Evolutionary conservation across 2,888 invertebrate genomes (phyloP), one percentile per base, ranked within the genome.

Genomic region (Unio delphinus): DNA sequence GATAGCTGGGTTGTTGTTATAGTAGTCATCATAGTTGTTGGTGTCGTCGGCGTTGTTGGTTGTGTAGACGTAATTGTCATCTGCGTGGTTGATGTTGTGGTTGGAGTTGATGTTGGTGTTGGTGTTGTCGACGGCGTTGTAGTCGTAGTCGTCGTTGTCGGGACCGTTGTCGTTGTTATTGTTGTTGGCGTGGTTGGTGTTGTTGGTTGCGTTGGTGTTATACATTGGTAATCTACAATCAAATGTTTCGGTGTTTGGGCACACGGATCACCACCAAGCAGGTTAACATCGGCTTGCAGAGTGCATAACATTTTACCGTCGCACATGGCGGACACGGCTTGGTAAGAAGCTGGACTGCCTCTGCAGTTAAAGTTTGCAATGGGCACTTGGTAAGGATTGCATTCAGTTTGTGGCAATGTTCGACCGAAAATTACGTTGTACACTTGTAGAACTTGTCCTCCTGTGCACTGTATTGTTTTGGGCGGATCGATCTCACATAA

Each of bases 261-360:
- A 62, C 81, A 81, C 6, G 81, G 81, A 64, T 81, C 75, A 17
- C 72, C 73, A 20, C 74, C 71, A 11, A 77, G 65, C 73, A 70
- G 74, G 0, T 54, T 55, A n/a, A 57, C 67, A 23, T 57, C 57
- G 6, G 73, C 70, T 26, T 64, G 34, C 30, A 77, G 58, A 23
- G 73, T 68, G 56, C 77, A 77, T 8, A 67, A 64, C n/a, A 71
- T 68, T 61, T 77, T 74, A 30, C 66, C 64, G 57, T 74, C 74
- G 57, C 77, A 77, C 34, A 68, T 73, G 17, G 23, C 28, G 45
- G 70, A 71, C 11, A 77, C 77, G 23, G 74, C 70, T 7, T 54
- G 45, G 26, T 55, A 59, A 56, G 70, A 71, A 4, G 55, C 67
- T 8, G 62, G 23, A 2, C 68, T 65, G 1, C 71, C 73, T 11